Base-by-base conservation (phyloP, 1,140 invertebrate genomes). In the Papilio glaucus region DNA sequence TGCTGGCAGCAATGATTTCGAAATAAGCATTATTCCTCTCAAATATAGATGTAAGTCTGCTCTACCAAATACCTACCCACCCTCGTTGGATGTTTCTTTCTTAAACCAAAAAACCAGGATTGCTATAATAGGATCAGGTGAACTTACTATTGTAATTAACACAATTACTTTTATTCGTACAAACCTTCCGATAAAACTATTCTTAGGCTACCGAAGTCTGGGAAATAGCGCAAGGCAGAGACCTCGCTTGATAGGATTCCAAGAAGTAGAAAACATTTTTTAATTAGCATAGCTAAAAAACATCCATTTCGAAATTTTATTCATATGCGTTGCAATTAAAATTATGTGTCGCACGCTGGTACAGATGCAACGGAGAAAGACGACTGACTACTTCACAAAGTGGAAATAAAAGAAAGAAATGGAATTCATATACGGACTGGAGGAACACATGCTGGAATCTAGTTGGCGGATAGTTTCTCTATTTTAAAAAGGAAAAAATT, bases 321-420 rank as follows among this genome's bases (percentile, higher is more conserved):
- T 49, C n/a, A 49, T 49, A 21, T 18, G 42, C 15, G 42, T 21
- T 21, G 15, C 42, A 49, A 49, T 45, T 18, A 45, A 18, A 49
- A 49, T 49, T 49, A 49, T 49, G 18, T 49, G 42, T 49, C 42
- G 42, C 42, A 18, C 42, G 15, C 42, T 49, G 42, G 9, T 49
- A 49, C 4, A 49, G 42, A 49, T 41, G 39, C 39, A 13, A 2
- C 42, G 42, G 42, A 49, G 42, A 49, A 49, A 49, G 42, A 18
- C 6, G 42, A 21, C n/a, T 18, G 42, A 21, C n/a, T 18, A 18
- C n/a, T 45, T 41, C 12, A 41, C 39, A 41, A 41, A 41, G 12
- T 41, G 4, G 10, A 41, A 41, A 10, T 41, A 41, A 41, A 41
- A 41, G 12, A 41, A 41, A 12, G 39, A 41, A 41, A n/a, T 41